Evolutionary conservation across 2,113 vertebrate species (phyloP).

Genomic region (Xenopus laevis): DNA sequence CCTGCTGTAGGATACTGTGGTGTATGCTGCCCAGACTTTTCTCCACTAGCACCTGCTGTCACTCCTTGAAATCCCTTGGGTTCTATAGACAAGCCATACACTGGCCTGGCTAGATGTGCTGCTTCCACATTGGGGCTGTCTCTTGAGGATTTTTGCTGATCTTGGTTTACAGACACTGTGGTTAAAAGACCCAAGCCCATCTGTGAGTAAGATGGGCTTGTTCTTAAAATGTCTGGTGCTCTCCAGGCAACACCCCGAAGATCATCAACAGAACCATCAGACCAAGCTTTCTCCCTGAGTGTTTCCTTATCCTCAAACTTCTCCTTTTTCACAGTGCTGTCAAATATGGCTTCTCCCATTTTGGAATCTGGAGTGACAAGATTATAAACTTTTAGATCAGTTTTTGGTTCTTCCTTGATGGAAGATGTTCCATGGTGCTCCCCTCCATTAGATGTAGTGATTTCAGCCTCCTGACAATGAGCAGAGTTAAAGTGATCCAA

Average conservation of each 20-base stretch:
- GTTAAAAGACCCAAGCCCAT: constrained; percentile 77
- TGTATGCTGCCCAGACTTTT: constrained; percentile 72
- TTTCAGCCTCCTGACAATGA: constrained; percentile 85
- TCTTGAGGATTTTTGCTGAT: constrained; percentile 74
- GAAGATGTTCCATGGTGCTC: constrained; percentile 73
- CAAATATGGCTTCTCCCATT: constrained; percentile 67
- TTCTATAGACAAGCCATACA: constrained; percentile 84
- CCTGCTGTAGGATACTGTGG: constrained; percentile 69
- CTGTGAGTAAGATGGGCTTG: constrained; percentile 80
- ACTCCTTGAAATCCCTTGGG: constrained; percentile 82
- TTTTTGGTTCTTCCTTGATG: constrained; percentile 95
- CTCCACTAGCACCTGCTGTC: constrained; percentile 58
- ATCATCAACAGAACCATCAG: constrained; percentile 78
- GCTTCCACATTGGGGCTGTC: constrained; percentile 83
- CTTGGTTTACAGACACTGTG: constrained; percentile 70
- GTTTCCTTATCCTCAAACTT: constrained; percentile 82
- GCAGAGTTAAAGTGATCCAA: constrained; percentile 98
- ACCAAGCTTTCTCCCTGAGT: constrained; percentile 83
- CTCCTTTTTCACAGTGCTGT: constrained; percentile 81
- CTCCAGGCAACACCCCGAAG: constrained; percentile 83
- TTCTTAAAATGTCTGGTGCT: constrained; percentile 75
- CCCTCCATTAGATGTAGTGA: constrained; percentile 85
- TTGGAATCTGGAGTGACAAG: constrained; percentile 83
- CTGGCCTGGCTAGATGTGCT: constrained; percentile 67
- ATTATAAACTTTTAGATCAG: constrained; percentile 91